A percentile compares a stretch with the other conserved stretches of the same genome.
Evolutionary conservation across 2,113 vertebrate species (phyloP).

Genomic region (Rhinichthys klamathensis): DNA sequence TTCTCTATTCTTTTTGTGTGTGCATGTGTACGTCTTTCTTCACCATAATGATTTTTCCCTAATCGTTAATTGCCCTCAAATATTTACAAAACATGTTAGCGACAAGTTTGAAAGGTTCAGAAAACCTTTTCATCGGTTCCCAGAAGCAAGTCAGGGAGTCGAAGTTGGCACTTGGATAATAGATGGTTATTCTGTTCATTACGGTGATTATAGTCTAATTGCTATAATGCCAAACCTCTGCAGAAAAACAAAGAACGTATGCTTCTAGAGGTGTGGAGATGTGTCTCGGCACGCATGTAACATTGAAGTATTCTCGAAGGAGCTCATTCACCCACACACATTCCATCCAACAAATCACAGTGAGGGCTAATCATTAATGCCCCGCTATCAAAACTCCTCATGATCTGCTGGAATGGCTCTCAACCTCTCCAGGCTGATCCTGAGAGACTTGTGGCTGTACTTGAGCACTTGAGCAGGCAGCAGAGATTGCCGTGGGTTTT

Average conservation of each 20-base stretch:
- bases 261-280: slow-evolving; percentile 35
- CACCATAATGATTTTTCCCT: slow-evolving; percentile 13
- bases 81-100: slow-evolving; percentile 33
- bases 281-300: slow-evolving; percentile 29
- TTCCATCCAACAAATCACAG: not conserved
- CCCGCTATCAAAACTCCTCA: not conserved
- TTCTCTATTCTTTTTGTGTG: not conserved
- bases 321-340: slow-evolving; percentile 24
- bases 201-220: slow-evolving; percentile 28
- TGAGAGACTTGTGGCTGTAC: slow-evolving; percentile 1
- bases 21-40: not conserved
- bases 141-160: not conserved
- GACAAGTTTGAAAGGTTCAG: not conserved
- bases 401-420: not conserved
- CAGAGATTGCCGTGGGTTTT: slow-evolving; percentile 21
- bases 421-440: slow-evolving; percentile 26
- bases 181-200: slow-evolving; percentile 23
- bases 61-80: not conserved
- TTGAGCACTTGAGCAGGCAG: not conserved
- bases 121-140: slow-evolving; percentile 17
- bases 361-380: slow-evolving; percentile 22
- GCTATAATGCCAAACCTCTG: slow-evolving; percentile 14
- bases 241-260: slow-evolving; percentile 6
- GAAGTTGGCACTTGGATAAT: slow-evolving; percentile 3
- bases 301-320: slow-evolving; percentile 2